Conservation (phyloP, 1,140 invertebrate genomes). For the Pseudobourletiella spinata region DNA sequence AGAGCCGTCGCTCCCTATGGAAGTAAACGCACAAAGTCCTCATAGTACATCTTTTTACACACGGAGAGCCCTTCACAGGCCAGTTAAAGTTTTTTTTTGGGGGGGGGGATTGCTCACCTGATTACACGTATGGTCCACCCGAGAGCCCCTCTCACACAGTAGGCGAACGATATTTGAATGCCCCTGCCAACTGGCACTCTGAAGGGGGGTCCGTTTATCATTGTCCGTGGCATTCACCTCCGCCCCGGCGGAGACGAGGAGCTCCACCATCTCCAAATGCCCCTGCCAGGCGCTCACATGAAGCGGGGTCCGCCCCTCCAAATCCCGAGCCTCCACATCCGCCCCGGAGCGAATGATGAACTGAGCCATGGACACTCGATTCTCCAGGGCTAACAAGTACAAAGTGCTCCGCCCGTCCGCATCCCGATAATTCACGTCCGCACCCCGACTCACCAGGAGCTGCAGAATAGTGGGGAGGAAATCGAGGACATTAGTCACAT, state of each 20-base stretch:
- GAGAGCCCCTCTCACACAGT: conserved; percentile 62
- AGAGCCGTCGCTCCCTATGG: conserved; percentile 80
- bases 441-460: conserved; percentile 60
- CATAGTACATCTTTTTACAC: no score
- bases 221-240: conserved; percentile 81
- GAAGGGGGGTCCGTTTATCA: conserved; percentile 78
- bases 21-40: not conserved
- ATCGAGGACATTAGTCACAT: no score
- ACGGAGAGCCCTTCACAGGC: not conserved
- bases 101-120: conserved; percentile 25
- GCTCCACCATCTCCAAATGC: conserved; percentile 76
- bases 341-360: conserved; percentile 69
- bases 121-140: conserved; percentile 83
- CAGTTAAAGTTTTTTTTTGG: not conserved
- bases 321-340: conserved; percentile 75
- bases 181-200: conserved; percentile 93
- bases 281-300: conserved; percentile 80
- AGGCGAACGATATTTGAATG: conserved; percentile 73
- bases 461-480: not conserved
- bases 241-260: conserved; percentile 67
- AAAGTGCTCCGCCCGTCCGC: conserved; percentile 84
- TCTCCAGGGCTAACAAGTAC: conserved; percentile 85
- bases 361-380: conserved; percentile 71
- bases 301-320: conserved; percentile 60
- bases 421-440: conserved; percentile 82